Evolutionary conservation across 2,888 invertebrate species (phyloP).

Genomic region (Bruchidius siliquastri): DNA sequence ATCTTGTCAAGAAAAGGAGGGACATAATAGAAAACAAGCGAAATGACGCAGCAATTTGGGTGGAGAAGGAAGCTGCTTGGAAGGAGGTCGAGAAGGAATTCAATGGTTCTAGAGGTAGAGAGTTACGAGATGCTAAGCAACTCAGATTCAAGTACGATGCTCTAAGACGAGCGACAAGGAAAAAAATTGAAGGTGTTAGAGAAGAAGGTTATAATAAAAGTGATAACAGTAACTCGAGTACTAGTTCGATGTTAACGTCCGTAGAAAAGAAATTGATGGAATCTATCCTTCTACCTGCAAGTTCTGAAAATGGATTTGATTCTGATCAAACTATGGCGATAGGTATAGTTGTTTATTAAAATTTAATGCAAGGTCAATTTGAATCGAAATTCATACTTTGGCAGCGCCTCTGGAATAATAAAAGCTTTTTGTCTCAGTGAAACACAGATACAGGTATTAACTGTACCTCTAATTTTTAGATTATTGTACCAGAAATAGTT

Average conservation of each 20-base stretch:
- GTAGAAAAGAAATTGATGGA: not conserved
- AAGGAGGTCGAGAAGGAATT: not conserved
- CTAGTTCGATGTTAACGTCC: not conserved
- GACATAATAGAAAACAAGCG: not conserved
- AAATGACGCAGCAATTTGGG: not conserved
- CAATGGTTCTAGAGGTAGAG: not conserved
- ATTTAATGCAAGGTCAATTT: too few species aligned
- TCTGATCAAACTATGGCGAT: not conserved
- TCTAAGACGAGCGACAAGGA: not conserved
- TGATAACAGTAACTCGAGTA: not conserved
- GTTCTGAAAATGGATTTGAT: not conserved
- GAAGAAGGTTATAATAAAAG: not conserved
- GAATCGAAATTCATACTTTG: too few species aligned
- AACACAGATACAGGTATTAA: not conserved
- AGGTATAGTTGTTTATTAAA: not conserved
- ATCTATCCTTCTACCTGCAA: not conserved
- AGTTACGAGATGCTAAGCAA: not conserved
- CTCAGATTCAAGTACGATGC: not conserved
- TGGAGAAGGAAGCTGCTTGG: not conserved
- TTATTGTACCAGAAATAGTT: not conserved
- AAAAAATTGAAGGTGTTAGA: not conserved
- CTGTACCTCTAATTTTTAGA: not conserved
- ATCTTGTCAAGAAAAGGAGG: not conserved
- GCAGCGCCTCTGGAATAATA: too few species aligned
- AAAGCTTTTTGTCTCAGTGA: too few species aligned